Percentiles rank a stretch among this genome's conserved stretches.
phyloP scores from a whole-genome alignment of 2,797 vertebrate genomes.

The Melopsittacus undulatus region DNA sequence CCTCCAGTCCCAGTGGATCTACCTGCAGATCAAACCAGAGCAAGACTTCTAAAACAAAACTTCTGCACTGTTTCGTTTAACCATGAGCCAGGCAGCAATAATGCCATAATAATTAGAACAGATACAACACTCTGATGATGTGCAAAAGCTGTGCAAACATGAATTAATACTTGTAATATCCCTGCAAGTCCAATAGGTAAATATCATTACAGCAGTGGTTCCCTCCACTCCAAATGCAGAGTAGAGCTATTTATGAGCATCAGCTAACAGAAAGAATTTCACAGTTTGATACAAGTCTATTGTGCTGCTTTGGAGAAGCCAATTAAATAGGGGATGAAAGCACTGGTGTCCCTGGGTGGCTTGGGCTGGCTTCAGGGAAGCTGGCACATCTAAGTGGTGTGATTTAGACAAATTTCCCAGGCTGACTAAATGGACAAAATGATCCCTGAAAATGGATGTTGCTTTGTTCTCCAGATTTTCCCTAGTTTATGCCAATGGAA shows the following conservation, averaged over 20 bases:
- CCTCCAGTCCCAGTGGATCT: background rate
- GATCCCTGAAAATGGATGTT: constrained; percentile 16
- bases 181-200: constrained; percentile 21
- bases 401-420: constrained; percentile 39
- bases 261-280: background rate
- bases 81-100: background rate
- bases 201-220: constrained; percentile 16
- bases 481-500: constrained; percentile 24
- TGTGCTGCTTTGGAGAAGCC: constrained; percentile 47
- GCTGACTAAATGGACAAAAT: constrained; percentile 45
- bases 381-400: background rate
- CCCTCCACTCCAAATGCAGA: background rate
- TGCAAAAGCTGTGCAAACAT: constrained; percentile 43
- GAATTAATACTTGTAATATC: constrained; percentile 35
- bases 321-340: constrained; percentile 54
- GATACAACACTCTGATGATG: background rate
- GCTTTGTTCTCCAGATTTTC: constrained; percentile 53
- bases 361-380: constrained; percentile 25
- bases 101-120: constrained; percentile 10
- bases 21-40: constrained; percentile 25
- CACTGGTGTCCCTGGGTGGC: background rate
- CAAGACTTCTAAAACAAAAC: background rate
- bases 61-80: background rate
- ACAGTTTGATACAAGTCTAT: constrained; percentile 12
- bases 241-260: constrained; percentile 17